Evolutionary conservation across 2,888 invertebrate genomes (phyloP), one percentile per base, ranked within the genome.

Genomic region (Vanessa cardui): DNA sequence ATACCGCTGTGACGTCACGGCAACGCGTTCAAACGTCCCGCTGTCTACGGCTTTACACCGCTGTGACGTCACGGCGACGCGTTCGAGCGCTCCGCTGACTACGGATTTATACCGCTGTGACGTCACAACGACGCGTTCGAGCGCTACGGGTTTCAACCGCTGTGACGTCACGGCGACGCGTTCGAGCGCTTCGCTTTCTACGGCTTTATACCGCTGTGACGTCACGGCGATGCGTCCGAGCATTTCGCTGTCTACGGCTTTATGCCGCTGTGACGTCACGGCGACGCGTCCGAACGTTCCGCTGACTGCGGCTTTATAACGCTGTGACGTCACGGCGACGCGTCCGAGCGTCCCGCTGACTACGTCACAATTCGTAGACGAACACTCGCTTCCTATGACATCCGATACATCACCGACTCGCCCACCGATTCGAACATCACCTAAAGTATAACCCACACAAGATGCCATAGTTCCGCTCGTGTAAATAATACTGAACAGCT

Each of bases 401-500:
- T 68, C 72, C 64, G 20, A 49, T 56, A 64, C 62, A 60, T 67
- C 66, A 20, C 67, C 50, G 66, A 62, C 67, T 67, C 59, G 39
- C 68, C 73, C 71, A 78, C 58, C 61, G 64, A 66, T 64, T 68
- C 73, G 76, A 73, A 79, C 80, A 82, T 68, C 4, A 12, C 62
- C 62, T 47, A 69, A 70, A 69, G 50, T 56, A 65, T 46, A 18
- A 52, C 54, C n/a, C 50, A 18, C 39, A 39, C 52, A 18, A 3
- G 73, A 78, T 75, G 78, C 76, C 79, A 77, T 68, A 79, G 77
- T 64, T 62, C 60, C 54, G 71, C 69, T 76, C 70, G 74, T 75
- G 71, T 72, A 78, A 77, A 75, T 84, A 85, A 83, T 85, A 87
- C 88, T 87, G 87, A 81, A 49, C 20, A 49, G 79, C 81, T 78